Evolutionary conservation across 2,888 invertebrate genomes (phyloP), one percentile per base, ranked within the genome.

Genomic region (Aspidapion aeneum): DNA sequence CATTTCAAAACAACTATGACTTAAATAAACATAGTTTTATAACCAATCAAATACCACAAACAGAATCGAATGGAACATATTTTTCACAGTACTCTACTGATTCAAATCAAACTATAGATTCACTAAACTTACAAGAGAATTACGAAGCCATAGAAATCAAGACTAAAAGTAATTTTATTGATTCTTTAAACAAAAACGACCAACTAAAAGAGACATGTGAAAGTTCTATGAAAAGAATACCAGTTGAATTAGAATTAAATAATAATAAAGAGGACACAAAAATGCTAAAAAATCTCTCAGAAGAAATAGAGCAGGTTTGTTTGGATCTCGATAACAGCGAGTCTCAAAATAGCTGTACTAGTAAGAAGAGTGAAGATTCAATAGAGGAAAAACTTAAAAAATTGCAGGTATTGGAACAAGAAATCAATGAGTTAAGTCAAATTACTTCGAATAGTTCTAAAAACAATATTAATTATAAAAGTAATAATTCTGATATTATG

Each of bases 81-180:
- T 57, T 21, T 22, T 60, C 63, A 2, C 22, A 66, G 1, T 57
- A 66, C 1, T 65, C 60, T 20, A 59, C 58, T 7, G 66, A 66
- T 21, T 66, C 66, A n/a, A 62, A 63, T 16, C 66, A 66, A 50
- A 66, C 63, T 1, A 60, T 66, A 17, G 57, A 63, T 18, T 66
- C 66, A 1, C n/a, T 20, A 18, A 66, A 66, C 54, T 21, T 66
- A 9, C 66, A 66, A 48, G 66, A 63, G 48, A 61, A 61, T 12
- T 66, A 55, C 35, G 35, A 35, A 52, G 1, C 18, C 1, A 17
- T 61, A 49, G 35, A 35, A 54, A 55, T 55, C 48, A 55, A 21
- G 61, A 55, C 19, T 18, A 20, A 18, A 16, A 20, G 48, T 9
- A 57, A 35, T n/a, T n/a, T n/a, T n/a, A n/a, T n/a, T n/a, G n/a